These are phyloP conservation scores for Xiphorhynchus elegans DNA, from an alignment of 2,113 vertebrate genomes.

Conservation along the genomic window DNA sequence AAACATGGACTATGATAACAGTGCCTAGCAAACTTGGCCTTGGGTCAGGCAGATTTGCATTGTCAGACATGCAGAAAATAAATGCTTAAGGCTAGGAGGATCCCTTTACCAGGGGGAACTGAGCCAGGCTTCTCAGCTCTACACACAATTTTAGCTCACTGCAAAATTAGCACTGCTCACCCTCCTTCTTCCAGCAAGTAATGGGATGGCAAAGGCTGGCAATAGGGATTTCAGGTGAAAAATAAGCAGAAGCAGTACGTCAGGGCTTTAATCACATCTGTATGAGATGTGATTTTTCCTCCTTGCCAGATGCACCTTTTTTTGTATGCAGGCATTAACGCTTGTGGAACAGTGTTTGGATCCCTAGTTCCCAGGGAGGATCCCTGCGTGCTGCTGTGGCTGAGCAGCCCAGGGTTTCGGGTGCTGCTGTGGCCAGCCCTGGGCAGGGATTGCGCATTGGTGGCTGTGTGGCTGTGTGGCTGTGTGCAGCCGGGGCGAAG, in stretches of 20 bases:
- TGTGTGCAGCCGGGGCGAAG: not conserved
- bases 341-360: not conserved
- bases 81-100: not conserved
- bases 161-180: not conserved
- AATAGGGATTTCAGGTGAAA: not conserved
- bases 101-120: not conserved
- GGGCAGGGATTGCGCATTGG: not conserved
- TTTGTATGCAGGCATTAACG: not conserved
- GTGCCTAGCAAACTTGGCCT: not conserved
- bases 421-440: not conserved
- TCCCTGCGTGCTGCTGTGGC: not conserved
- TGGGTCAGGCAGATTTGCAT: not conserved
- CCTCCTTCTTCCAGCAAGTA: not conserved
- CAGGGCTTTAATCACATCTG: not conserved
- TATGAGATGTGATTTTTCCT: not conserved
- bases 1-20: not conserved
- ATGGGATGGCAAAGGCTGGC: not conserved
- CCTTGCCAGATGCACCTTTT: not conserved
- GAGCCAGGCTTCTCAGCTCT: not conserved
- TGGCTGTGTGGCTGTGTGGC: not conserved
- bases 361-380: not conserved
- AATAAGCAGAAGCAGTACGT: not conserved
- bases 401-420: not conserved
- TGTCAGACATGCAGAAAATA: not conserved
- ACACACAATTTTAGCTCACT: not conserved